phyloP scores from a whole-genome alignment of 2,113 vertebrate species.

The Psophia crepitans region DNA sequence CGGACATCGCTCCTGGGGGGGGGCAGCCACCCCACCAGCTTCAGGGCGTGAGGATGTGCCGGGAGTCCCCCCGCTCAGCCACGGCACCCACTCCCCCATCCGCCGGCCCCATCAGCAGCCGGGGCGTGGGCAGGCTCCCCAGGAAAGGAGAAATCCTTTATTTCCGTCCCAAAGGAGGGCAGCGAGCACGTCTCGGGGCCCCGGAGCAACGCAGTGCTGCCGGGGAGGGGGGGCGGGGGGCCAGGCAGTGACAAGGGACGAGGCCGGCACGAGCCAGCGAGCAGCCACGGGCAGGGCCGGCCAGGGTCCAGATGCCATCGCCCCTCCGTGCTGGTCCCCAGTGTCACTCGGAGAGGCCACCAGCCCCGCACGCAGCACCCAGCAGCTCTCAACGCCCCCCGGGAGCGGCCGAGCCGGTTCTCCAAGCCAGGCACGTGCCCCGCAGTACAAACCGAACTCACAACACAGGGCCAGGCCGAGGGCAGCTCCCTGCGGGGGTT shows the following conservation, averaged over 20 bases:
- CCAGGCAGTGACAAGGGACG: background rate
- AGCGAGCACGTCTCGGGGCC: rapidly evolving
- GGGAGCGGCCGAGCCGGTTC: background rate
- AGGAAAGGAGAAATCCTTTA: background rate
- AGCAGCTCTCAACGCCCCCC: background rate
- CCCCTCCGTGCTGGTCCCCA: rapidly evolving
- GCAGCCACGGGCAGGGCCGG: background rate
- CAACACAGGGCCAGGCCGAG: background rate
- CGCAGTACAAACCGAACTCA: background rate
- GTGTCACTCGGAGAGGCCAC: background rate
- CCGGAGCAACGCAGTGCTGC: rapidly evolving
- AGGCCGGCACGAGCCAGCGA: background rate
- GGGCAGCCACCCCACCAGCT: too few relatives aligned
- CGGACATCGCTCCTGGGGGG: background rate
- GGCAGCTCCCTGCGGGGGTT: background rate
- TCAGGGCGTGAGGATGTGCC: rapidly evolving
- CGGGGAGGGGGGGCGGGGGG: rapidly evolving
- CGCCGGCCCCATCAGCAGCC: background rate
- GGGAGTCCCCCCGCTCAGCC: background rate
- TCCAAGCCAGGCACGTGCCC: background rate
- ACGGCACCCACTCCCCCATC: too few relatives aligned
- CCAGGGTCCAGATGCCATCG: rapidly evolving
- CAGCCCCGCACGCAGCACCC: background rate
- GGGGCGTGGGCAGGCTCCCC: rapidly evolving
- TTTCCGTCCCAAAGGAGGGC: background rate